phyloP scores from a whole-genome alignment of 2,113 vertebrate genomes.

The Cryptomyrus ogoouensis region DNA sequence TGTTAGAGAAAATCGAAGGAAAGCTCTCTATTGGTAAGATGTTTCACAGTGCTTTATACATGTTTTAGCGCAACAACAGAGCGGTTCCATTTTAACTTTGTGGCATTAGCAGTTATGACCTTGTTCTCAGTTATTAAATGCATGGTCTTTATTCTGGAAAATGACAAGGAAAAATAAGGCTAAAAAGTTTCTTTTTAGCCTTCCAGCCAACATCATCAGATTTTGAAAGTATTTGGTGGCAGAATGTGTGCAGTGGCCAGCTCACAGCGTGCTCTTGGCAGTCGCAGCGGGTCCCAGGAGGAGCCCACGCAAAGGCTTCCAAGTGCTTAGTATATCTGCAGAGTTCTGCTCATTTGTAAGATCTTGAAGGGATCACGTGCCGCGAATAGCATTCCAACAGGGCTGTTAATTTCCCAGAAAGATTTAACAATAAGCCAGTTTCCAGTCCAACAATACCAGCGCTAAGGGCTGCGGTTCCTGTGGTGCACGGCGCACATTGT shows the following conservation, averaged over 20 bases:
- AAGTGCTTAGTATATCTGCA: neutral
- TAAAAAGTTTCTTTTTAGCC: neutral
- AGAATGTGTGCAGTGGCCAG: neutral
- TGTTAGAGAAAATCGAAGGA: constrained; percentile 96
- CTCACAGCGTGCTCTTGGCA: neutral
- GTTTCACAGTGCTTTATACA: neutral
- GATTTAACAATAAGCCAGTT: neutral
- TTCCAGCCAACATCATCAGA: neutral
- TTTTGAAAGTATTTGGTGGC: neutral
- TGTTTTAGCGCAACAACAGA: neutral
- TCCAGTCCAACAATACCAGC: neutral
- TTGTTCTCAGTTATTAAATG: neutral
- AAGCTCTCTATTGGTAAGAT: constrained; percentile 83
- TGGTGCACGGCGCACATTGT: neutral
- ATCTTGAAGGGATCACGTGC: neutral
- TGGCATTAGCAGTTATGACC: neutral
- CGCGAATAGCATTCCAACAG: neutral
- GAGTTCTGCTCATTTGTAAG: neutral
- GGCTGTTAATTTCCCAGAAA: neutral
- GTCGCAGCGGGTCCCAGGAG: neutral
- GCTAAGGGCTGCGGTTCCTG: neutral
- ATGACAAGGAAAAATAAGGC: neutral
- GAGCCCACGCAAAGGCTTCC: neutral
- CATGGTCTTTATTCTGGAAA: neutral
- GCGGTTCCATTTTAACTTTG: neutral